phyloP scores from a whole-genome alignment of 2,888 invertebrate species.

The Phragmatobia fuliginosa region DNA sequence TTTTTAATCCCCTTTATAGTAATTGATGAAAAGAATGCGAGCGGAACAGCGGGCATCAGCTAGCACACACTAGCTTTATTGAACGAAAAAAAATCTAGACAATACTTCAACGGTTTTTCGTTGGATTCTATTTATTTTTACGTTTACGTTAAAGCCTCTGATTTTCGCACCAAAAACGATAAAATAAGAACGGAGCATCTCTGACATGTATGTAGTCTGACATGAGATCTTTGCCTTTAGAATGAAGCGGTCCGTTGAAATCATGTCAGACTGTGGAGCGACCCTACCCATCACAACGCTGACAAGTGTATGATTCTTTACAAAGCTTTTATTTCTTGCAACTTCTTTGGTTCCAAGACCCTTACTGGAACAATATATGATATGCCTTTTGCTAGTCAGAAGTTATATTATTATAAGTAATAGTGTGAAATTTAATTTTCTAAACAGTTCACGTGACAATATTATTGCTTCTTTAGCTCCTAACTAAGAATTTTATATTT shows the following conservation, averaged over 20 bases:
- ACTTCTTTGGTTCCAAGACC: background rate
- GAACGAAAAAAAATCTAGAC: background rate
- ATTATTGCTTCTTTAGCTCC: no score
- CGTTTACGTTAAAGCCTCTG: background rate
- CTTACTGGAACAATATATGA: background rate
- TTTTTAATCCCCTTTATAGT: no score
- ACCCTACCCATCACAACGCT: background rate
- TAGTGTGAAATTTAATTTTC: no score
- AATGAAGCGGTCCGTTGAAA: background rate
- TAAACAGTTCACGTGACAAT: no score
- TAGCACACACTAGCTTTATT: no score
- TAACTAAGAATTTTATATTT: background rate
- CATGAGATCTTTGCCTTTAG: background rate
- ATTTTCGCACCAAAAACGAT: background rate
- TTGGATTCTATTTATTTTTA: background rate
- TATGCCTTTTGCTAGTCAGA: no score
- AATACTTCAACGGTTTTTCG: background rate
- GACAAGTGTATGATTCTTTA: slow-evolving; percentile 2
- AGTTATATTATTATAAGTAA: background rate
- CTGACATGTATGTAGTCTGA: background rate
- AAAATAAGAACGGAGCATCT: background rate
- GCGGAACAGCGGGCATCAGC: no score
- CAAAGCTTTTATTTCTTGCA: background rate
- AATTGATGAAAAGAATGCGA: no score
- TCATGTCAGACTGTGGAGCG: background rate